Evolutionary conservation across 2,888 invertebrate species (phyloP).

Genomic region (Ephialtes manifestator): DNA sequence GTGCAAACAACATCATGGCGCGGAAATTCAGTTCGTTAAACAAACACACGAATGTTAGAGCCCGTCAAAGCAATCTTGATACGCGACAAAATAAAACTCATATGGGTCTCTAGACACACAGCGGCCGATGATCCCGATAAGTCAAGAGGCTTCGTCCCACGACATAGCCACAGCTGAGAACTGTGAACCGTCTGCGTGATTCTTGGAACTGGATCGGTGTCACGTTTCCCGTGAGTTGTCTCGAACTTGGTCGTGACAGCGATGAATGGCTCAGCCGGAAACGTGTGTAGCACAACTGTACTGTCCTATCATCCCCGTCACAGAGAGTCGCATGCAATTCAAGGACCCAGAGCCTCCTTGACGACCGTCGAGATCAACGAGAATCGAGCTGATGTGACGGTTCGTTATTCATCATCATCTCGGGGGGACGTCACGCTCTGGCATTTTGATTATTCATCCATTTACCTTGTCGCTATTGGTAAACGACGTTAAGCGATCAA

Average conservation of each 20-base stretch:
- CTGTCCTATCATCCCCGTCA: neutral
- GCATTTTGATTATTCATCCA: too few relatives aligned
- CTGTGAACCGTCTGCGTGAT: conserved; percentile 49
- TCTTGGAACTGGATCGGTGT: conserved; percentile 62
- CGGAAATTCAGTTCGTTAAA: conserved; percentile 35
- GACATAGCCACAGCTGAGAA: conserved; percentile 33
- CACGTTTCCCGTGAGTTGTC: conserved; percentile 54
- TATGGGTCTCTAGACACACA: conserved; percentile 25
- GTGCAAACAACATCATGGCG: neutral
- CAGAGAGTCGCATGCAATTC: neutral
- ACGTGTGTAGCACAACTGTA: conserved; percentile 11
- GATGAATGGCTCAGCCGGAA: conserved; percentile 60
- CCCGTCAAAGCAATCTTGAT: conserved; percentile 38
- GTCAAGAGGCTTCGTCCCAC: conserved; percentile 54
- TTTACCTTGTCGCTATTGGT: too few relatives aligned
- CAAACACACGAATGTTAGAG: conserved; percentile 27
- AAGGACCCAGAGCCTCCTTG: neutral
- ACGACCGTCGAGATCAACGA: neutral
- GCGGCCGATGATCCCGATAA: conserved; percentile 66
- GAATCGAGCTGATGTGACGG: too few relatives aligned
- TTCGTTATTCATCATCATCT: conserved; percentile 4
- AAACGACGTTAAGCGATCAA: too few relatives aligned
- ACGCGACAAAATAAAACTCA: conserved; percentile 15
- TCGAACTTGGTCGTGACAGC: conserved; percentile 51
- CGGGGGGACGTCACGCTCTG: neutral